phyloP scores from a whole-genome alignment of 2,113 vertebrate species.

The Oncorhynchus nerka region DNA sequence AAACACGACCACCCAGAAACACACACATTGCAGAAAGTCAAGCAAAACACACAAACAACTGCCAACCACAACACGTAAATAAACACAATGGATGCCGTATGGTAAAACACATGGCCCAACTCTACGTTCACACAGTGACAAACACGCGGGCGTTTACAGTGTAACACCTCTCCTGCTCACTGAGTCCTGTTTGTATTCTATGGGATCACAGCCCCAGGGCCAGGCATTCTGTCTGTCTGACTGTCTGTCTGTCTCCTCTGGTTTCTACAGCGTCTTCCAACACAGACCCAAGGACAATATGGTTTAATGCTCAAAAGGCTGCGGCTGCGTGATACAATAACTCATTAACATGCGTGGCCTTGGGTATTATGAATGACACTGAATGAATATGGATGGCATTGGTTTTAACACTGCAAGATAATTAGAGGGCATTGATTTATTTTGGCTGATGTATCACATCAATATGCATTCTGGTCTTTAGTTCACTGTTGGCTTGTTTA shows the following conservation, averaged over 20 bases:
- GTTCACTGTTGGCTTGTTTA: slow-evolving; percentile 48
- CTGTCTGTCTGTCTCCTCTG: too few species aligned
- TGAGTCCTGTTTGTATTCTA: too few species aligned
- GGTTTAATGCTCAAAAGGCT: background rate
- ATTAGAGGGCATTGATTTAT: slow-evolving; percentile 43
- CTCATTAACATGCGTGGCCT: slow-evolving; percentile 51
- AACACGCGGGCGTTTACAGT: background rate
- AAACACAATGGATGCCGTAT: background rate
- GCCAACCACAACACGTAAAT: background rate
- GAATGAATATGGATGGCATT: slow-evolving; percentile 34
- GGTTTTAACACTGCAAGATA: slow-evolving; percentile 17
- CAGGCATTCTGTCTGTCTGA: too few species aligned
- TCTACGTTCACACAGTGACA: background rate
- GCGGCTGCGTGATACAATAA: slow-evolving; percentile 50
- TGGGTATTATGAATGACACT: slow-evolving; percentile 30
- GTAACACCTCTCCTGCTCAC: slow-evolving; percentile 1
- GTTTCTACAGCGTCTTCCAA: background rate
- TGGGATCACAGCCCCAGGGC: too few species aligned
- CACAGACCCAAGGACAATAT: background rate
- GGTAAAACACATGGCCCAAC: background rate
- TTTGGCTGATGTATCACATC: slow-evolving; percentile 15
- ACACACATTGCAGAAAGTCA: background rate
- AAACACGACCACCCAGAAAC: slow-evolving; percentile 4
- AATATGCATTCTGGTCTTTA: slow-evolving; percentile 28
- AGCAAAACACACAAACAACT: background rate